phyloP scores from a whole-genome alignment of 2,888 invertebrate species.

The Ecliptopera silaceata region DNA sequence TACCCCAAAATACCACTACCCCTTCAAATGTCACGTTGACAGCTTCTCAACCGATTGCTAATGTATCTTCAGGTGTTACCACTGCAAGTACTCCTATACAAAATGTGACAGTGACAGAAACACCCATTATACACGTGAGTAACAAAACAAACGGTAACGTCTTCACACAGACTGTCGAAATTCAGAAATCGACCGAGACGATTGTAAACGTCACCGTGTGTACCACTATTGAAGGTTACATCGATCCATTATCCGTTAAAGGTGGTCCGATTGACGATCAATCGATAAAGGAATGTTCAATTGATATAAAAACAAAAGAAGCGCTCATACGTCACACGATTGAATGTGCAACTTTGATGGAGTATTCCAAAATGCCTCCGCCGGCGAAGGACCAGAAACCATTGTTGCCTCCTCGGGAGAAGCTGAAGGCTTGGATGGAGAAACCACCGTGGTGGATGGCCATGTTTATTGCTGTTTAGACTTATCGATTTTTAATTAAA shows the following conservation, averaged over 20 bases:
- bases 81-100: background rate
- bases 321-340: constrained; percentile 52
- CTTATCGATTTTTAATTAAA: background rate
- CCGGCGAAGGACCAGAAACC: constrained; percentile 48
- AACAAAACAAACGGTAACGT: constrained; percentile 20
- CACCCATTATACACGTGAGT: background rate
- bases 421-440: constrained; percentile 61
- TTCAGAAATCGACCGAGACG: constrained; percentile 35
- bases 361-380: constrained; percentile 64
- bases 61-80: constrained; percentile 8
- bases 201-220: constrained; percentile 50
- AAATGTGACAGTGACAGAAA: background rate
- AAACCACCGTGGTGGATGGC: constrained; percentile 78
- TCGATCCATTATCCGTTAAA: constrained; percentile 61
- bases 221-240: constrained; percentile 41
- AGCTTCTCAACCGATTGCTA: background rate
- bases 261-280: constrained; percentile 55
- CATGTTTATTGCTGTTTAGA: constrained; percentile 65
- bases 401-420: constrained; percentile 56
- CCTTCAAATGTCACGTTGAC: background rate
- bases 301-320: constrained; percentile 61
- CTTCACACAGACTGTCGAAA: constrained; percentile 12
- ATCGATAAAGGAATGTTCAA: constrained; percentile 57
- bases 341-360: constrained; percentile 58
- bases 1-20: background rate